phyloP scores from a whole-genome alignment of 2,797 vertebrate species.

The Etheostoma perlongum region DNA sequence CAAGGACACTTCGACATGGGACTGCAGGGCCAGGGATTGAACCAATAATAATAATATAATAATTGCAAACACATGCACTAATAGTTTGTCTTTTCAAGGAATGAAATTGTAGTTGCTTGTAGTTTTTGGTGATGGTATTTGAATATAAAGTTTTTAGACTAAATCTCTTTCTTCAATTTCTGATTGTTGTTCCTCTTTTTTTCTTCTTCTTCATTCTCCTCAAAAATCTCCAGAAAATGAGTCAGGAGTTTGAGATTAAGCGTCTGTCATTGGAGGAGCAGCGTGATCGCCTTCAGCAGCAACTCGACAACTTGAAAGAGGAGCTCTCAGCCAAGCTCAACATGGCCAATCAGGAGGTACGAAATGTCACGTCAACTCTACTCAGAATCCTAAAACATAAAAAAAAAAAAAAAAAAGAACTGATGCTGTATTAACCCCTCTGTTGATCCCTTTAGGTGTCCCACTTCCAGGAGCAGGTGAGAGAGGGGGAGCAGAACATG shows the following conservation, averaged over 20 bases:
- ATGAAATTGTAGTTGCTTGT: neutral
- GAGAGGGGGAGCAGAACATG: conserved; percentile 92
- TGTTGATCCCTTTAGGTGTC: conserved; percentile 84
- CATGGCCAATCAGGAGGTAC: conserved; percentile 94
- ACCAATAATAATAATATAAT: no score
- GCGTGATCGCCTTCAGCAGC: conserved; percentile 91
- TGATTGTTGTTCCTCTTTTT: neutral
- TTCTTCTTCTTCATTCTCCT: neutral
- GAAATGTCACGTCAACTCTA: conserved; percentile 24
- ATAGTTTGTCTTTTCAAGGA: conserved; percentile 4
- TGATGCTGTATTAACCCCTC: neutral
- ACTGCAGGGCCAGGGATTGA: no score
- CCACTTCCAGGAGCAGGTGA: conserved; percentile 92
- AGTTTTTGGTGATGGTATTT: neutral
- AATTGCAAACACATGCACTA: neutral
- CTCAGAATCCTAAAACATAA: neutral
- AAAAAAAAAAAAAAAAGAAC: no score
- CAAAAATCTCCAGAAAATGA: conserved; percentile 86
- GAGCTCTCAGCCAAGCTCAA: conserved; percentile 93
- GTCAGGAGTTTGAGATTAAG: conserved; percentile 95
- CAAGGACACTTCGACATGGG: no score
- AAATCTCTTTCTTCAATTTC: neutral
- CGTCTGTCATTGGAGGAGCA: conserved; percentile 92
- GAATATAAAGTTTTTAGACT: neutral
- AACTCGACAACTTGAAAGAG: conserved; percentile 93